These are phyloP conservation scores for Drosophila parabipectinata DNA, from an alignment of 1,140 invertebrate genomes.

Conservation along the genomic window DNA sequence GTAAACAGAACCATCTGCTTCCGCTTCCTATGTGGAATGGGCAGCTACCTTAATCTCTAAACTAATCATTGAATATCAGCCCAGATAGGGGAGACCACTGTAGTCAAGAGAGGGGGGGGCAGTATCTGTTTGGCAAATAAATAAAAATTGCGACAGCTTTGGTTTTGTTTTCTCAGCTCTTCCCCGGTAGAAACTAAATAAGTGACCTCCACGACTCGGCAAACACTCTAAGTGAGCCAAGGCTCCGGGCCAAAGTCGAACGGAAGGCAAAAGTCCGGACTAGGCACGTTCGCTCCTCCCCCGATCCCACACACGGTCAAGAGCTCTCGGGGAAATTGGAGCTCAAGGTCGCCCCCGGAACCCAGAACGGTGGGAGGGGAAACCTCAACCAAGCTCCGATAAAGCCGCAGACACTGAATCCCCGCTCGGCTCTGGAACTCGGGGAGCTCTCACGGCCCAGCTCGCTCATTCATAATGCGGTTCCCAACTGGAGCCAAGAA, in stretches of 20 bases:
- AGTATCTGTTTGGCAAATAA: slow-evolving; percentile 59
- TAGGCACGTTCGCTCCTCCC: slow-evolving; percentile 21
- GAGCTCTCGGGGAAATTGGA: slow-evolving; percentile 36
- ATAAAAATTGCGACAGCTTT: slow-evolving; percentile 64
- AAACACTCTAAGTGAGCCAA: slow-evolving; percentile 57
- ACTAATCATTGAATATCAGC: neutral
- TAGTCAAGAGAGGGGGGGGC: slow-evolving; percentile 2
- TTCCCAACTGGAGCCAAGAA: slow-evolving; percentile 7
- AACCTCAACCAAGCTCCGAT: slow-evolving; percentile 8
- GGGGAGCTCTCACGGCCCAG: neutral
- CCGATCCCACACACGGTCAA: slow-evolving; percentile 33
- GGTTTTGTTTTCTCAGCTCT: slow-evolving; percentile 16
- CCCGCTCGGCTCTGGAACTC: neutral
- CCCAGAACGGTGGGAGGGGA: neutral
- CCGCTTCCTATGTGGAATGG: neutral
- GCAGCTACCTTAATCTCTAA: no score
- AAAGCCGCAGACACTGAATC: slow-evolving; percentile 10
- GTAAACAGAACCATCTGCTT: neutral
- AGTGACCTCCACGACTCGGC: slow-evolving; percentile 55
- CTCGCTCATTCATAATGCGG: slow-evolving; percentile 22
- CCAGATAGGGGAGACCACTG: neutral
- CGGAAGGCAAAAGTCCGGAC: slow-evolving; percentile 39
- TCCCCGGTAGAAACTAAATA: slow-evolving; percentile 6
- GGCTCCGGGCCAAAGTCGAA: slow-evolving; percentile 41
- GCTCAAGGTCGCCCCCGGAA: slow-evolving; percentile 51